phyloP scores from a whole-genome alignment of 2,113 vertebrate genomes.

The Junco hyemalis region DNA sequence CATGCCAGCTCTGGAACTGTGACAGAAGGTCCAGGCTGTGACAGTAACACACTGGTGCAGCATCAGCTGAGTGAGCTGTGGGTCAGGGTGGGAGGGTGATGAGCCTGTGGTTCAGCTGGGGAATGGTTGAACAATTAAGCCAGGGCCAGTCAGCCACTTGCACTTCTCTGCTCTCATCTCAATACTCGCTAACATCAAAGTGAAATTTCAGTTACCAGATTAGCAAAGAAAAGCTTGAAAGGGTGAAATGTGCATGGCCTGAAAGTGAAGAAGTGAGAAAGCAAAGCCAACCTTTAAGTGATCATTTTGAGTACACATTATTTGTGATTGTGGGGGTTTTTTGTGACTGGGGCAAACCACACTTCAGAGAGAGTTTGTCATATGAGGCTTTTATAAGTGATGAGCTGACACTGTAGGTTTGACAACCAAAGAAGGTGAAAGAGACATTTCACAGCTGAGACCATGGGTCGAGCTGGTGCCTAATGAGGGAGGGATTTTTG shows the following conservation, averaged over 20 bases:
- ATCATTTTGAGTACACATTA: background rate
- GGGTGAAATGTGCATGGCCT: background rate
- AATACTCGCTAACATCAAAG: background rate
- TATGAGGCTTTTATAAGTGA: background rate
- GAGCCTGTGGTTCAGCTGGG: background rate
- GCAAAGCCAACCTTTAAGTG: background rate
- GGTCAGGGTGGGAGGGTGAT: background rate
- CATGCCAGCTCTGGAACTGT: background rate
- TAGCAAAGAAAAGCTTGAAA: background rate
- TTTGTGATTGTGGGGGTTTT: background rate
- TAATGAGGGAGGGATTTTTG: background rate
- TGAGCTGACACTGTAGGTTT: background rate
- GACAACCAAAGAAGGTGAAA: background rate
- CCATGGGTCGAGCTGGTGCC: background rate
- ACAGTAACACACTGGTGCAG: background rate
- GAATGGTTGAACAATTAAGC: background rate
- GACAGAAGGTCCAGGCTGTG: background rate
- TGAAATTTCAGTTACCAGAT: background rate
- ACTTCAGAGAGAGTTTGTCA: background rate
- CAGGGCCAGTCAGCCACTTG: background rate
- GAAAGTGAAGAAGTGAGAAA: background rate
- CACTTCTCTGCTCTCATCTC: background rate
- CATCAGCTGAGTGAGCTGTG: background rate
- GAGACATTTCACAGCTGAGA: background rate
- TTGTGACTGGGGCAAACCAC: background rate